phyloP scores from a whole-genome alignment of 2,113 vertebrate species.

The Montifringilla adamsi region DNA sequence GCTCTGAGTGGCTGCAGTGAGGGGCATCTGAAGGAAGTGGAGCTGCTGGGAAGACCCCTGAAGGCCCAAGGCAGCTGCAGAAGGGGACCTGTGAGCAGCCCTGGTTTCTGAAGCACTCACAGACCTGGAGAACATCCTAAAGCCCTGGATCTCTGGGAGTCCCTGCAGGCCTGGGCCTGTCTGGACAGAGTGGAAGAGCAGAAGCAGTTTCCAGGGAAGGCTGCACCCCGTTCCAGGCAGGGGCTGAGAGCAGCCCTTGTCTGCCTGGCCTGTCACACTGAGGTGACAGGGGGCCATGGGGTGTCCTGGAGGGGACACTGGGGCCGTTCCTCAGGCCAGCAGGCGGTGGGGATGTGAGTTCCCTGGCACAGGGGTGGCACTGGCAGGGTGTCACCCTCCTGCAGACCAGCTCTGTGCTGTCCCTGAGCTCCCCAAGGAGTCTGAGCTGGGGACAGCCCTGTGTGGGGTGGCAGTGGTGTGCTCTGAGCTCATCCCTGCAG shows the following conservation, averaged over 20 bases:
- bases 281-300: neutral
- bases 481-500: neutral
- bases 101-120: neutral
- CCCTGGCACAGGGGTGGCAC: fast-evolving
- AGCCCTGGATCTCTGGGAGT: neutral
- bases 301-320: fast-evolving
- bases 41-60: neutral
- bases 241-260: fast-evolving
- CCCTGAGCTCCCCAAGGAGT: neutral
- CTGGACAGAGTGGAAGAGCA: neutral
- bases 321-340: too few species aligned
- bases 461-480: neutral
- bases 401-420: neutral
- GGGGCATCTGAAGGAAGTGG: neutral
- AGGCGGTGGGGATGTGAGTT: neutral
- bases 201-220: neutral
- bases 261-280: neutral
- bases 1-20: neutral
- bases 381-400: fast-evolving
- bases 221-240: neutral
- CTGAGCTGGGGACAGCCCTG: neutral
- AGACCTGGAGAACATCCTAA: neutral
- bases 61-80: neutral
- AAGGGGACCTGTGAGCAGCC: neutral
- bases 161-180: neutral